Conservation (phyloP, 2,797 vertebrate genomes). For the Phoxinus dragarum region DNA sequence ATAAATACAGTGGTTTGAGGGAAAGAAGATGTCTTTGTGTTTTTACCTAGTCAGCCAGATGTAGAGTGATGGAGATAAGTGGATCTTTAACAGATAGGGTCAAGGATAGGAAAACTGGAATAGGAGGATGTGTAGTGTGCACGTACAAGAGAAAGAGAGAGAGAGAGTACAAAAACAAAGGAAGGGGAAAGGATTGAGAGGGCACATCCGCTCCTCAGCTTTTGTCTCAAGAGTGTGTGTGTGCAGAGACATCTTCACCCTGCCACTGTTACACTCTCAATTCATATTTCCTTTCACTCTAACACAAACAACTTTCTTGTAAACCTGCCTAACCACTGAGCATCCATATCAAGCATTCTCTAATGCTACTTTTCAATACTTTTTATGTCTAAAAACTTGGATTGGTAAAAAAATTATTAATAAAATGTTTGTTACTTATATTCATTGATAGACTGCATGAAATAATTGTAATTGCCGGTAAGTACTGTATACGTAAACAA, state of each 20-base stretch:
- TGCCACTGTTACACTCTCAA: background rate
- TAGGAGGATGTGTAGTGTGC: background rate
- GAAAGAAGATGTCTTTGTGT: slow-evolving; percentile 45
- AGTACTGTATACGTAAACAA: background rate
- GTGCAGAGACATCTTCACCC: slow-evolving; percentile 21
- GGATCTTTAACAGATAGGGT: slow-evolving; percentile 37
- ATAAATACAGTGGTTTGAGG: slow-evolving; percentile 59
- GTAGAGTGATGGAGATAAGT: slow-evolving; percentile 5
- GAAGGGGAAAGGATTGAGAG: slow-evolving; percentile 44
- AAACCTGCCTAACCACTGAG: background rate
- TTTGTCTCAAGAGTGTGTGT: slow-evolving; percentile 35
- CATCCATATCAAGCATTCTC: background rate
- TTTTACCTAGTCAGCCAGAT: slow-evolving; percentile 47
- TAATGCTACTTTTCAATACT: background rate
- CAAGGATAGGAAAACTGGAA: slow-evolving; percentile 21
- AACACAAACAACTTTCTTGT: background rate
- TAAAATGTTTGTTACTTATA: background rate
- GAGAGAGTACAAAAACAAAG: slow-evolving; percentile 31
- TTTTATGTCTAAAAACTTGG: background rate
- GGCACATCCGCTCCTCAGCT: slow-evolving; percentile 33
- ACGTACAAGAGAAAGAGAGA: slow-evolving; percentile 11
- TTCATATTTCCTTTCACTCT: slow-evolving; percentile 28
- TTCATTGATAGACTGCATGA: background rate
- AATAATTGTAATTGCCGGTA: background rate
- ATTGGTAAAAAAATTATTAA: background rate